A percentile compares a stretch with the other conserved stretches of the same genome.
Conservation (phyloP, 2,888 invertebrate genomes). For the Macrosoma leucophasiata region DNA sequence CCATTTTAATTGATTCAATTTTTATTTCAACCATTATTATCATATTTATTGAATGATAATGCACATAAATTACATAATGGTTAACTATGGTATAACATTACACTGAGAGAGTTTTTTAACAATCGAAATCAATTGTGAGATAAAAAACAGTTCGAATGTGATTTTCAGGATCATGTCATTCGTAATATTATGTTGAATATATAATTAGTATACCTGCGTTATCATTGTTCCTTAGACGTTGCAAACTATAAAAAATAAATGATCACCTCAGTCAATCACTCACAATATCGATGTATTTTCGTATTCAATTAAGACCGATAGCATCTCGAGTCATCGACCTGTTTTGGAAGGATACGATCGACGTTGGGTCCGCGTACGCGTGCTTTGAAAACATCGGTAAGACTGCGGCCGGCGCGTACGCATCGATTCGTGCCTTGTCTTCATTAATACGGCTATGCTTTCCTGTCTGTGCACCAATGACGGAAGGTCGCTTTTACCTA, state of each 20-base stretch:
- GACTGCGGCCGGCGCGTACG: slow-evolving; percentile 56
- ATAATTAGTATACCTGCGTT: too few species aligned
- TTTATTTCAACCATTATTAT: too few species aligned
- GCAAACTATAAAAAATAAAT: slow-evolving; percentile 15
- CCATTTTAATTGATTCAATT: too few species aligned
- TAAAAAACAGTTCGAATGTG: too few species aligned
- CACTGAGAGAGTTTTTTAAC: too few species aligned
- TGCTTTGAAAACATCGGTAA: slow-evolving; percentile 55
- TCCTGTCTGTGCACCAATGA: slow-evolving; percentile 59
- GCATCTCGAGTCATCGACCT: slow-evolving; percentile 30
- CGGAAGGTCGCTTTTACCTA: slow-evolving; percentile 69
- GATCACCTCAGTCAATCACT: slow-evolving; percentile 26
- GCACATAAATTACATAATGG: too few species aligned
- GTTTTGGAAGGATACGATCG: slow-evolving; percentile 13
- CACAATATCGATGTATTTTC: slow-evolving; percentile 15
- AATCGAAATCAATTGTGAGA: too few species aligned
- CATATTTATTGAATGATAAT: too few species aligned
- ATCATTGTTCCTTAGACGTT: too few species aligned
- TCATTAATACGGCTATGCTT: slow-evolving; percentile 69
- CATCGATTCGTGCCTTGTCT: slow-evolving; percentile 53
- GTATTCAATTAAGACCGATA: slow-evolving; percentile 19
- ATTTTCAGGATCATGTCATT: too few species aligned
- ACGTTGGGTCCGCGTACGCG: slow-evolving; percentile 40
- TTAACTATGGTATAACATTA: too few species aligned
- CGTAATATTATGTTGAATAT: too few species aligned